Conservation (phyloP, 2,113 vertebrate species). For the Pseudois nayaur region DNA sequence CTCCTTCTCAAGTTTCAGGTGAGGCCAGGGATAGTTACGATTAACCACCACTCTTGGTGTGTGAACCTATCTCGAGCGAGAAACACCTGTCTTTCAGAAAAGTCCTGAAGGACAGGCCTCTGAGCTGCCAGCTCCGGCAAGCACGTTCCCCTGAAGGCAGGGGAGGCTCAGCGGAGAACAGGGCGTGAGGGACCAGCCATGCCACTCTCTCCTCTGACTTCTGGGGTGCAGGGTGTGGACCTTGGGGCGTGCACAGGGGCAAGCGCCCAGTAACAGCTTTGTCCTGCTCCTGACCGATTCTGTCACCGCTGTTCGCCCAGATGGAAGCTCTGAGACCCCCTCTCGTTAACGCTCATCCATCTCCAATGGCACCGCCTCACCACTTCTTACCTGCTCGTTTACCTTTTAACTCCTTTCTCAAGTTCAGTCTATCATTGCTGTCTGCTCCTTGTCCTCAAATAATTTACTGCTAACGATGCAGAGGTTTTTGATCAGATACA, state of each 20-base stretch:
- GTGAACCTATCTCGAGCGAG: neutral
- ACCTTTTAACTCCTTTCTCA: neutral
- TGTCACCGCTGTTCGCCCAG: neutral
- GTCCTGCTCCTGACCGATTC: too few relatives aligned
- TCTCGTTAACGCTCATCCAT: accelerated
- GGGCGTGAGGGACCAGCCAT: accelerated
- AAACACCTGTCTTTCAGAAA: neutral
- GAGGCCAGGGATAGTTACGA: accelerated
- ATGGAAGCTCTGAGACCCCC: accelerated
- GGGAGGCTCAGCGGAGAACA: accelerated
- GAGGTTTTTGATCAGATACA: neutral
- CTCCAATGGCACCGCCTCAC: neutral
- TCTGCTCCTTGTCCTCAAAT: neutral
- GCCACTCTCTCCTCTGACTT: accelerated
- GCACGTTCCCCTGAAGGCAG: accelerated
- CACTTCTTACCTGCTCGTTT: neutral
- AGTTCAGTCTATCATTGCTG: neutral
- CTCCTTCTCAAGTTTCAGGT: neutral
- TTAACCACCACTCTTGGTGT: neutral
- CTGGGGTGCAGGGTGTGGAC: too few relatives aligned
- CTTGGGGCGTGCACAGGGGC: accelerated
- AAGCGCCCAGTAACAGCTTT: accelerated
- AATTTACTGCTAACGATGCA: neutral
- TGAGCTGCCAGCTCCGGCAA: neutral
- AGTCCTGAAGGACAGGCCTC: neutral